Evolutionary conservation across 2,113 vertebrate genomes (phyloP), one percentile per base, ranked within the genome.

Genomic region (Rallus limicola): DNA sequence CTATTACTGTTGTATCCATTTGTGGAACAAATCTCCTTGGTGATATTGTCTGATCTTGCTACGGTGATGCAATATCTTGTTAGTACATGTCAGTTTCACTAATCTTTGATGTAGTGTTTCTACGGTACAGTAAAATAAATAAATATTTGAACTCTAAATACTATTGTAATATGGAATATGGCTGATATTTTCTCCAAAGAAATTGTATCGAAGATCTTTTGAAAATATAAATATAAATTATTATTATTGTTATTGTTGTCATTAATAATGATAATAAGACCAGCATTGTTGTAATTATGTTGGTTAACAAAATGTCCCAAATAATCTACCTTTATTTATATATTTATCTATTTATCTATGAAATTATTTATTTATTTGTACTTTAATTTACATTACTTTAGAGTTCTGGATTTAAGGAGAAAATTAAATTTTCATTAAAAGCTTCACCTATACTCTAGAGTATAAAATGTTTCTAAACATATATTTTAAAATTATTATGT

Each of bases 21-120:
- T 93, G 72, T 82, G 96, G 65, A 97, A 94, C 69, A 84, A 94
- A 97, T 96, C 69, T 96, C 92, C 62, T 90, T n/a, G 64, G 64
- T 90, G 74, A 79, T 91, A 69, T 91, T 94, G 86, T 94, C 65
- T 87, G 84, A 96, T 90, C 38, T 86, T 86, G 28, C 38, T 56
- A 90, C 89, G 50, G 56, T 94, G 88, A 96, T 97, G 50, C 28
- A 92, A 72, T 96, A 82, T 92, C 81, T 82, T 93, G 8, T 93
- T 94, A 91, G 24, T 3, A 9, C 44, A 59, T 67, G 70, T 76
- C 60, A 77, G 59, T 96, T 97, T 84, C 90, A 96, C 46, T 96
- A 50, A 63, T 91, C 65, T 82, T 88, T 95, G 88, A 93, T 96
- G 70, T 40, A 78, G 46, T 79, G 64, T 93, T 90, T 97, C 56